These are phyloP conservation scores for Lampris megalopsis DNA, from an alignment of 2,113 vertebrate species.

Conservation along the genomic window DNA sequence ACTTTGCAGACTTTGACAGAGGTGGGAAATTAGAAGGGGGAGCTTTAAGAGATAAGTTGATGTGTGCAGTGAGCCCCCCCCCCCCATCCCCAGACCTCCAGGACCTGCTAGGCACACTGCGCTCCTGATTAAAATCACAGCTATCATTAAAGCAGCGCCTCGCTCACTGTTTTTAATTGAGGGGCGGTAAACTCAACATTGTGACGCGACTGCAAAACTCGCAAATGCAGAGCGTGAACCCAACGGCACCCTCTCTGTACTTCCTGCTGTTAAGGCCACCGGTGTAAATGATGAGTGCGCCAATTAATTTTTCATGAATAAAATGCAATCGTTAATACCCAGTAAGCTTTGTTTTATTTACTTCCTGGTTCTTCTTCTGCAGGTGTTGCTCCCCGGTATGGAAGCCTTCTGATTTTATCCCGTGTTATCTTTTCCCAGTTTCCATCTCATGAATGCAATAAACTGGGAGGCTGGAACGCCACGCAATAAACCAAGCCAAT, in stretches of 20 bases:
- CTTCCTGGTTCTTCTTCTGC: conserved; percentile 10
- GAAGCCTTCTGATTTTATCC: conserved; percentile 26
- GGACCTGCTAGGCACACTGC: conserved; percentile 74
- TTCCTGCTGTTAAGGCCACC: conserved; percentile 56
- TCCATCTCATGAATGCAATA: conserved; percentile 41
- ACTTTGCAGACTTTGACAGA: conserved; percentile 74
- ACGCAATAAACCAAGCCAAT: conserved; percentile 36
- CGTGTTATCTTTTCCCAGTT: conserved; percentile 18
- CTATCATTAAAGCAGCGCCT: conserved; percentile 74
- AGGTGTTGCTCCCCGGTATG: conserved; percentile 30
- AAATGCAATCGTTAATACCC: conserved; percentile 46
- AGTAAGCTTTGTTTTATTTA: conserved; percentile 43
- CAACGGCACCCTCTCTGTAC: conserved; percentile 44
- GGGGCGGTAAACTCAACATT: conserved; percentile 69
- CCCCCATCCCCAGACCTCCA: conserved; percentile 76
- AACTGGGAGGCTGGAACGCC: conserved; percentile 23
- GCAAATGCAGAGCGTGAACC: conserved; percentile 44
- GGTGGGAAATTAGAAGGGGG: conserved; percentile 80
- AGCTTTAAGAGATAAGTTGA: conserved; percentile 81
- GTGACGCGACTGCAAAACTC: conserved; percentile 71
- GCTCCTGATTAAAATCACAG: conserved; percentile 82
- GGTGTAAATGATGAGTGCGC: conserved; percentile 61
- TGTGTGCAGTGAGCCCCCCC: conserved; percentile 71
- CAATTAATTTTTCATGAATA: conserved; percentile 60
- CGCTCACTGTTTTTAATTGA: conserved; percentile 71